Evolutionary conservation across 2,113 vertebrate genomes (phyloP), one percentile per base, ranked within the genome.

Genomic region (Hypanus sabinus): DNA sequence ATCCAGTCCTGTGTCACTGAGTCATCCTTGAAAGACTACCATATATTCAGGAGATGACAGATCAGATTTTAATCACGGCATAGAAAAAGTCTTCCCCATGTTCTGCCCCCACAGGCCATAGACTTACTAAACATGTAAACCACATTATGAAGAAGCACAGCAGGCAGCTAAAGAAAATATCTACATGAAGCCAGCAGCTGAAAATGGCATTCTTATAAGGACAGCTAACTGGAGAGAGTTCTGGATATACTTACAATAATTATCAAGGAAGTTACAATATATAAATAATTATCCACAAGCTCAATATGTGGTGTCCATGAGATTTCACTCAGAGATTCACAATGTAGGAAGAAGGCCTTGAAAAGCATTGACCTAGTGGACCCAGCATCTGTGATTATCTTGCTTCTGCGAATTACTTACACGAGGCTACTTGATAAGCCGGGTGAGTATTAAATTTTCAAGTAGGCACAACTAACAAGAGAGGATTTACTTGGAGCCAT

Each of bases 371-470:
- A 95, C 95, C 95, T 96, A 94, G 62, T 96, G 95, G 94, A 95
- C 96, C 87, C 85, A 57, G 5, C 79, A 88, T 96, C 96, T 96
- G 95, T 96, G 96, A 96, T n/a, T 96, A 94, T 95, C 95, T 96
- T 96, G 96, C 12, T 70, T 94, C 83, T 95, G 95, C 96, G 96
- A 96, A 97, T 97, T 96, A 96, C 96, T 96, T 95, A 96, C 94
- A 96, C 94, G 94, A 94, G 94, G 94, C 94, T 95, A 95, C 95
- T 96, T 96, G 95, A 96, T 96, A 96, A 96, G 96, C 95, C 95
- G 94, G 94, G 95, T 94, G 94, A 94, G n/a, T 93, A 94, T 95
- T 81, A 76, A 94, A 95, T 93, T 94, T 95, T 94, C 95, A 94
- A 96, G 94, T 95, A 96, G 95, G 95, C 92, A 95, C 95, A 95